phyloP scores from a whole-genome alignment of 1,140 invertebrate species.

The Aricia agestis region DNA sequence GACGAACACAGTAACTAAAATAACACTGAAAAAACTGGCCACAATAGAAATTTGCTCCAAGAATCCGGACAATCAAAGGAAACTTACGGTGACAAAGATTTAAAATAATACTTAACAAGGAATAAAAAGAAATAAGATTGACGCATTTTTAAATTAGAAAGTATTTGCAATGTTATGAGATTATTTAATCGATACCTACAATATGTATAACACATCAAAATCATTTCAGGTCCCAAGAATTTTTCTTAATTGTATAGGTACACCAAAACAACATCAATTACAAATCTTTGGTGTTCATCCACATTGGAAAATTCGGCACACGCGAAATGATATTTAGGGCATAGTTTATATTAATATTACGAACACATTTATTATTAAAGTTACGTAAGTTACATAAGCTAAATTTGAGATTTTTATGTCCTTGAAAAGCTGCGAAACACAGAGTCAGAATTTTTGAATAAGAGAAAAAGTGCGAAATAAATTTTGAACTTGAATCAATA shows the following conservation, averaged over 20 bases:
- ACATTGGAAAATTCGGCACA: constrained; percentile 66
- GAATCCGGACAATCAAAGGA: constrained; percentile 53
- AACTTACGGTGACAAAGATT: constrained; percentile 25
- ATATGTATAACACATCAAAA: constrained; percentile 68
- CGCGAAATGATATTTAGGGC: constrained; percentile 47
- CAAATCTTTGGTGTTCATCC: constrained; percentile 74
- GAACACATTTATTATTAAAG: constrained; percentile 57
- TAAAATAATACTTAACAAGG: constrained; percentile 36
- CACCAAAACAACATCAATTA: constrained; percentile 69
- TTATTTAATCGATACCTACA: constrained; percentile 70
- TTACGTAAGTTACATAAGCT: constrained; percentile 16
- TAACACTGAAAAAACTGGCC: constrained; percentile 69
- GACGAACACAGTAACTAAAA: constrained; percentile 53
- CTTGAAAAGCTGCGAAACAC: constrained; percentile 68
- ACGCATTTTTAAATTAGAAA: constrained; percentile 32
- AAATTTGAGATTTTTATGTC: constrained; percentile 32
- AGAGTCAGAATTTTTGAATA: constrained; percentile 16
- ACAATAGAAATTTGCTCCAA: constrained; percentile 59
- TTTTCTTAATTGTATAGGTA: constrained; percentile 66
- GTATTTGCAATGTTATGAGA: constrained; percentile 40
- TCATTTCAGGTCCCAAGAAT: constrained; percentile 72
- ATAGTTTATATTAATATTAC: constrained; percentile 58
- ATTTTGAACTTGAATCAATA: neutral
- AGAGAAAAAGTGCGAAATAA: neutral
- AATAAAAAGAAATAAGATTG: constrained; percentile 20